These are phyloP conservation scores for Galeopterus variegatus DNA, from an alignment of 2,113 vertebrate species.

Conservation along the genomic window DNA sequence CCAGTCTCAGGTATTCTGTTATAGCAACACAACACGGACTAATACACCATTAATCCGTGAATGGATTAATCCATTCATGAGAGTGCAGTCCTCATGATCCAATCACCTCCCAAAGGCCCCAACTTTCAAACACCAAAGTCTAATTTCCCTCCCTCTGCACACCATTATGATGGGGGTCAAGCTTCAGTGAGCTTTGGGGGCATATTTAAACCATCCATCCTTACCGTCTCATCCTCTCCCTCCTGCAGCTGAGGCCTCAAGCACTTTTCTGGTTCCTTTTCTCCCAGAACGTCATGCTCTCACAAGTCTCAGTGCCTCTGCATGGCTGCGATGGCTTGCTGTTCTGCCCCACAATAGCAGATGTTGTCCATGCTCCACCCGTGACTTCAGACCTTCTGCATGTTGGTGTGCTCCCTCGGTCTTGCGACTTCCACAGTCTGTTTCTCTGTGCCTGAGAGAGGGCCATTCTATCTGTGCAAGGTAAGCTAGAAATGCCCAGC, in stretches of 20 bases:
- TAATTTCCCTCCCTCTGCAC: too few relatives aligned
- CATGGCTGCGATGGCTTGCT: not conserved
- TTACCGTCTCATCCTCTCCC: not conserved
- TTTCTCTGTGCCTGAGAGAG: not conserved
- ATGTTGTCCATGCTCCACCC: not conserved
- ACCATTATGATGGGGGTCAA: too few relatives aligned
- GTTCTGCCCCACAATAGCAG: not conserved
- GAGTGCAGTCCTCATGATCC: too few relatives aligned
- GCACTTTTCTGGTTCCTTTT: not conserved
- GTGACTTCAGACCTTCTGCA: not conserved
- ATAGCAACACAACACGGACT: too few relatives aligned
- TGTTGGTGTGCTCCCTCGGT: not conserved
- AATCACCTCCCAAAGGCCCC: too few relatives aligned
- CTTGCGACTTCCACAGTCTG: not conserved
- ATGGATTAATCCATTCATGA: too few relatives aligned
- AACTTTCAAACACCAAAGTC: too few relatives aligned
- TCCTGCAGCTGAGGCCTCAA: not conserved
- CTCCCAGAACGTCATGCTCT: not conserved
- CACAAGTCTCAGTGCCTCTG: too few relatives aligned
- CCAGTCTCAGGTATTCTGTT: too few relatives aligned
- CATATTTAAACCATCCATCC: not conserved
- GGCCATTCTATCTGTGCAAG: not conserved
- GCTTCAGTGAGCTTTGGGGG: too few relatives aligned
- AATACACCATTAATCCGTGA: too few relatives aligned
- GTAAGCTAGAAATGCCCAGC: not conserved